phyloP scores from a whole-genome alignment of 2,113 vertebrate genomes.

The Myrmecophaga tridactyla region DNA sequence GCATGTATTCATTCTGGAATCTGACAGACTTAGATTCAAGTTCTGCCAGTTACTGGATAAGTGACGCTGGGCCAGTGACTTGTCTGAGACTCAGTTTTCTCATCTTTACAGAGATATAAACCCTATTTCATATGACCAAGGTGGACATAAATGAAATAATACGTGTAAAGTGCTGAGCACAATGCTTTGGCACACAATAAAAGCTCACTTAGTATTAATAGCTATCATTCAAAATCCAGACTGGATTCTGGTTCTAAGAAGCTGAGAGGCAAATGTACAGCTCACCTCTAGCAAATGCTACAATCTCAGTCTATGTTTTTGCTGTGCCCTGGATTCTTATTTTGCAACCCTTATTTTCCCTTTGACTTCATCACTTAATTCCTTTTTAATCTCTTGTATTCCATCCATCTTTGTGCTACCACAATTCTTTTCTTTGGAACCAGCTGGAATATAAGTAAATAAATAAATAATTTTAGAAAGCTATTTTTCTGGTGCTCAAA shows the following conservation, averaged over 20 bases:
- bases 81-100: background rate
- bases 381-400: background rate
- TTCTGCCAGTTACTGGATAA: background rate
- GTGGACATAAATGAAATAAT: background rate
- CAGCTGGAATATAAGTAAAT: background rate
- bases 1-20: background rate
- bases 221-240: background rate
- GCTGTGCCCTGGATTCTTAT: background rate
- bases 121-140: background rate
- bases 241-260: background rate
- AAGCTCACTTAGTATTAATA: background rate
- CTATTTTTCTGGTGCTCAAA: background rate
- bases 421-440: background rate
- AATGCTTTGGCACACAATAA: background rate
- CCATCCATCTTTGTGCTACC: background rate
- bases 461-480: background rate
- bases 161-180: background rate
- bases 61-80: background rate
- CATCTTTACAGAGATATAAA: slow-evolving; percentile 18
- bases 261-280: background rate
- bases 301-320: background rate
- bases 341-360: background rate
- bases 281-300: background rate
- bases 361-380: background rate
- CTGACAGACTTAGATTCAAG: too few relatives aligned